Evolutionary conservation across 1,140 invertebrate genomes (phyloP).

Genomic region (Meloidogyne floridensis): DNA sequence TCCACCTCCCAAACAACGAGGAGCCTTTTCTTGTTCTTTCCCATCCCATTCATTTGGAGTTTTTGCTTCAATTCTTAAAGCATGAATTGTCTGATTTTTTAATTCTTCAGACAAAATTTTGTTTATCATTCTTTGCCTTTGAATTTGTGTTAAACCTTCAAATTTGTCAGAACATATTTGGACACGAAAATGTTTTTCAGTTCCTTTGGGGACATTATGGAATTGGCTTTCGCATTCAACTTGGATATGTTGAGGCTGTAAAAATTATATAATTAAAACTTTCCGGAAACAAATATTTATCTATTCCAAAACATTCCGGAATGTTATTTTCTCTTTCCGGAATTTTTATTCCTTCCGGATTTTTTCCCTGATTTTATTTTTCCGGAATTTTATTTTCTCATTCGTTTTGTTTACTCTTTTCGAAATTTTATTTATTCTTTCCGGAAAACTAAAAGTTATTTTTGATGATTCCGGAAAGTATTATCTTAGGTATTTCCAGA

Average conservation of each 20-base stretch:
- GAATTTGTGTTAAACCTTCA: constrained; percentile 43
- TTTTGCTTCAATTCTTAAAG: constrained; percentile 52
- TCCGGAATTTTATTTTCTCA: too few relatives aligned
- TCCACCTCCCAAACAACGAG: constrained; percentile 28
- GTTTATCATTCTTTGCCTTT: constrained; percentile 53
- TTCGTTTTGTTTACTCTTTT: neutral
- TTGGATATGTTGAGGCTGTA: constrained; percentile 50
- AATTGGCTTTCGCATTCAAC: constrained; percentile 51
- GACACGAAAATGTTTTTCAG: constrained; percentile 50
- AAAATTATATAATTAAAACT: neutral
- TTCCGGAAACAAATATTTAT: too few relatives aligned
- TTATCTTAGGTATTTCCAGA: too few relatives aligned
- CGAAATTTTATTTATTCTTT: too few relatives aligned
- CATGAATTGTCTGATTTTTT: constrained; percentile 38
- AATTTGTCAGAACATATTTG: constrained; percentile 57
- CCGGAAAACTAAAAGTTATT: neutral
- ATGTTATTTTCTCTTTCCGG: too few relatives aligned
- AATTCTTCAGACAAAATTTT: constrained; percentile 45
- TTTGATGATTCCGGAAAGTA: neutral
- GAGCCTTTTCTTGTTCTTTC: constrained; percentile 32
- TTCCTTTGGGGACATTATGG: constrained; percentile 46
- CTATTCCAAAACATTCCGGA: too few relatives aligned
- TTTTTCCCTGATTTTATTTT: neutral
- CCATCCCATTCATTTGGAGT: constrained; percentile 40
- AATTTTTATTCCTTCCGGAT: neutral